Percentiles rank a stretch among this genome's conserved stretches.
These are phyloP conservation scores for Lagopus leucura DNA, from an alignment of 2,113 vertebrate species.

Conservation along the genomic window DNA sequence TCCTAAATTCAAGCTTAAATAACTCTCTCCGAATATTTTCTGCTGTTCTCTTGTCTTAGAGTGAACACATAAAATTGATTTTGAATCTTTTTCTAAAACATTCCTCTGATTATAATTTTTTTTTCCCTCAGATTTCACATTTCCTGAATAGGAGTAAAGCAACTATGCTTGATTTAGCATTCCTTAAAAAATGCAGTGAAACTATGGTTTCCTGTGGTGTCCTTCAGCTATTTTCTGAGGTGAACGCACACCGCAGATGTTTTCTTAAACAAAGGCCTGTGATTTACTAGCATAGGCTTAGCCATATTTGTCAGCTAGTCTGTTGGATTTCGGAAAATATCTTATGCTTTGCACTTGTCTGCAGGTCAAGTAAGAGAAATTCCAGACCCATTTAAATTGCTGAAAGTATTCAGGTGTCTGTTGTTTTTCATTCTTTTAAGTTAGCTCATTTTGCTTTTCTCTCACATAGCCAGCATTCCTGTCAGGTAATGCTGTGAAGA, in stretches of 20 bases:
- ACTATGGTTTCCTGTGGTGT: neutral
- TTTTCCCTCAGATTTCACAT: neutral
- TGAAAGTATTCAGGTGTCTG: neutral
- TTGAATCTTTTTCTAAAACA: neutral
- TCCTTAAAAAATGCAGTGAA: neutral
- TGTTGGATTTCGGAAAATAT: neutral
- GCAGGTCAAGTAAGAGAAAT: neutral
- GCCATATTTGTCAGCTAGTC: neutral
- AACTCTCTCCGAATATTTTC: neutral
- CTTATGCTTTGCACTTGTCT: neutral
- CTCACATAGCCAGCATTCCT: neutral
- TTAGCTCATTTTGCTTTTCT: neutral
- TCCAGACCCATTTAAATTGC: neutral
- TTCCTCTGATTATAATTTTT: neutral
- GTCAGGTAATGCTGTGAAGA: neutral
- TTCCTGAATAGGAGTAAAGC: neutral
- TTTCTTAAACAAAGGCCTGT: neutral
- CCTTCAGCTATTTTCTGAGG: neutral
- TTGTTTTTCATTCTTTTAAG: neutral
- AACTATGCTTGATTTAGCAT: neutral
- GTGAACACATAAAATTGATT: neutral
- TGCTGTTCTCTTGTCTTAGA: neutral
- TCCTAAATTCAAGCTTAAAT: neutral
- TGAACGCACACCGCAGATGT: fast-evolving
- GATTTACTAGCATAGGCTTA: neutral